Percentiles rank a stretch among this genome's conserved stretches.
Evolutionary conservation across 2,888 invertebrate genomes (phyloP).

Genomic region (Dromius quadrimaculatus): DNA sequence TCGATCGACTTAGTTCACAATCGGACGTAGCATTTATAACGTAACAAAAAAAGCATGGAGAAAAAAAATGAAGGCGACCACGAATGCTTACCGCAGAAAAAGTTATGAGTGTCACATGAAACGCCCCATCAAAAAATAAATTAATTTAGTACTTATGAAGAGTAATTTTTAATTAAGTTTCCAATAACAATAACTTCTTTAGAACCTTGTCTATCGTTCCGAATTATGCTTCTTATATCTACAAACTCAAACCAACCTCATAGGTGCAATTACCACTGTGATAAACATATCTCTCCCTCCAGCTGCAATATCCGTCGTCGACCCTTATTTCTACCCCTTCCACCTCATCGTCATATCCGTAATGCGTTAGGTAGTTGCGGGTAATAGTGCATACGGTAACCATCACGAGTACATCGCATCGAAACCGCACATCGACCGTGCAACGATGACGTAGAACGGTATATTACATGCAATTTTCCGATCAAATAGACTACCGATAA

Average conservation of each 20-base stretch:
- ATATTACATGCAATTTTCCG: slow-evolving; percentile 48
- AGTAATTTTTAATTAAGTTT: no score
- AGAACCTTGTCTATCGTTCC: no score
- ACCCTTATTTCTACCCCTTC: background rate
- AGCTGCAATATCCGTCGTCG: background rate
- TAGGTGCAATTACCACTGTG: background rate
- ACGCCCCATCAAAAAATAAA: no score
- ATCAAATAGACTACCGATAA: slow-evolving; percentile 36
- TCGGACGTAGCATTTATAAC: no score
- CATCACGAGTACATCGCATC: background rate
- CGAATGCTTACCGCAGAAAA: no score
- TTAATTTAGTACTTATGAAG: no score
- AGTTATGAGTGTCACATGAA: no score
- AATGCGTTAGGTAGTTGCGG: slow-evolving; percentile 13
- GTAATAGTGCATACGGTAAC: slow-evolving; percentile 34
- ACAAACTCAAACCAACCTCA: background rate
- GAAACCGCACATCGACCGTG: background rate
- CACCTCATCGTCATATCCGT: slow-evolving; percentile 20
- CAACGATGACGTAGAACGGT: background rate
- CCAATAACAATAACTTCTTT: no score
- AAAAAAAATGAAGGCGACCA: no score
- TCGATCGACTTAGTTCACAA: no score
- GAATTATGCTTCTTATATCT: no score
- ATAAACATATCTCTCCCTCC: background rate
- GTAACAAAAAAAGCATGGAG: no score